A percentile compares a stretch with the other conserved stretches of the same genome.
Conservation (phyloP, 1,140 invertebrate genomes). For the Leptinotarsa undecemlineata region DNA sequence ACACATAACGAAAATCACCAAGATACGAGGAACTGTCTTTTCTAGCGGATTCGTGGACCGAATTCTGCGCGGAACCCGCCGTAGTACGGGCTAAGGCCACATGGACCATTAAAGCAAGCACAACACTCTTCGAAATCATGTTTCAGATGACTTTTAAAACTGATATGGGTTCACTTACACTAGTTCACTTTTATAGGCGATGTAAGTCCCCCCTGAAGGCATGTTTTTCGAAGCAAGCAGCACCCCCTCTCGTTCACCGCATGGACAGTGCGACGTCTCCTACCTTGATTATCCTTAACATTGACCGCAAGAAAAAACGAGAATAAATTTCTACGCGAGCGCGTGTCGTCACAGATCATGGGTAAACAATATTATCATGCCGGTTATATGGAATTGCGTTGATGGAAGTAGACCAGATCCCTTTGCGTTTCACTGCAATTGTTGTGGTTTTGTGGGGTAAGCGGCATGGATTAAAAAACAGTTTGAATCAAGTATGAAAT, state of each 20-base stretch:
- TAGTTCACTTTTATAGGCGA: conserved; percentile 52
- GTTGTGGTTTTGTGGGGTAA: conserved; percentile 13
- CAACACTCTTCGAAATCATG: conserved; percentile 52
- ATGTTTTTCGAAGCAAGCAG: conserved; percentile 30
- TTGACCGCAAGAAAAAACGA: conserved; percentile 48
- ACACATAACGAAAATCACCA: conserved; percentile 61
- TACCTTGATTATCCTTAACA: conserved; percentile 32
- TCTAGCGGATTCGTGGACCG: conserved; percentile 57
- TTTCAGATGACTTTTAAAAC: conserved; percentile 42
- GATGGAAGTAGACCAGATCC: conserved; percentile 27
- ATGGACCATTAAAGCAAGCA: conserved; percentile 53
- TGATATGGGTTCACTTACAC: conserved; percentile 55
- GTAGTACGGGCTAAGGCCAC: conserved; percentile 56
- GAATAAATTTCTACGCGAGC: conserved; percentile 38
- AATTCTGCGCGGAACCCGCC: conserved; percentile 54
- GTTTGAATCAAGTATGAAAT: conserved; percentile 37
- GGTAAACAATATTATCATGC: conserved; percentile 11
- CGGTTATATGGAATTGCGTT: conserved; percentile 39
- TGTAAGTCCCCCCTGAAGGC: conserved; percentile 29
- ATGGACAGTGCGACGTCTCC: not conserved
- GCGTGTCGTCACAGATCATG: conserved; percentile 39
- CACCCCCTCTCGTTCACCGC: not conserved
- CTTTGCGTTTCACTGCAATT: conserved; percentile 17
- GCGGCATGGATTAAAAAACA: conserved; percentile 37
- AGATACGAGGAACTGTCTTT: conserved; percentile 55